Conservation (phyloP, 2,797 vertebrate species). For the Lithobates sylvaticus region DNA sequence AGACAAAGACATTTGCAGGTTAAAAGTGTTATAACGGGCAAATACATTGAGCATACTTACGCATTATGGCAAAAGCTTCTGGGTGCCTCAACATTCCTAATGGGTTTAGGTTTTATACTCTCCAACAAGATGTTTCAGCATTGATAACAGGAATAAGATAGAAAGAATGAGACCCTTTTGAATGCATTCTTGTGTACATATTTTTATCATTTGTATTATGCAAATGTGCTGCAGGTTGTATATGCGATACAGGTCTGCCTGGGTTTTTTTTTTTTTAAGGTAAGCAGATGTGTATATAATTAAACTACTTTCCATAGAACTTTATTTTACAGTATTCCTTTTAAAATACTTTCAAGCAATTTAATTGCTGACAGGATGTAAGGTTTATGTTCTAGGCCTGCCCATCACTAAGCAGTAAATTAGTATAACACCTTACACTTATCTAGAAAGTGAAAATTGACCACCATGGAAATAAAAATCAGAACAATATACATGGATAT, state of each 20-base stretch:
- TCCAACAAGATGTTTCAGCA: too few species aligned
- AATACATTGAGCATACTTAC: too few species aligned
- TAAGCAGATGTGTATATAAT: conserved; percentile 12
- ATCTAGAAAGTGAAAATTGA: not conserved
- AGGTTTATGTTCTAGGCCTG: not conserved
- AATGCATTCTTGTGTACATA: too few species aligned
- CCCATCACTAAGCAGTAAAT: conserved; percentile 4
- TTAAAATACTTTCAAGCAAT: conserved; percentile 17
- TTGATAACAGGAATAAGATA: too few species aligned
- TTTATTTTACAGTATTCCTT: not conserved
- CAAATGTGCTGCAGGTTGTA: not conserved
- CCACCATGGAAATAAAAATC: not conserved
- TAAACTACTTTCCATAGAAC: conserved; percentile 12
- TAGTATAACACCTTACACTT: not conserved
- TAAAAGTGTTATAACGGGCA: too few species aligned
- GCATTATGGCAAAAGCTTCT: too few species aligned
- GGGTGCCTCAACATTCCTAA: too few species aligned
- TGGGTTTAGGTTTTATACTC: too few species aligned
- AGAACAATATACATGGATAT: not conserved
- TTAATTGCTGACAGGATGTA: conserved; percentile 5
- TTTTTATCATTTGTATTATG: not conserved
- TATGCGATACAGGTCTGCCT: not conserved
- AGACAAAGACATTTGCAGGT: too few species aligned
- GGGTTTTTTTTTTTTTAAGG: not conserved
- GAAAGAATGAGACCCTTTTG: too few species aligned